Conservation (phyloP, 2,113 vertebrate genomes). For the Heterotilapia buettikoferi region DNA sequence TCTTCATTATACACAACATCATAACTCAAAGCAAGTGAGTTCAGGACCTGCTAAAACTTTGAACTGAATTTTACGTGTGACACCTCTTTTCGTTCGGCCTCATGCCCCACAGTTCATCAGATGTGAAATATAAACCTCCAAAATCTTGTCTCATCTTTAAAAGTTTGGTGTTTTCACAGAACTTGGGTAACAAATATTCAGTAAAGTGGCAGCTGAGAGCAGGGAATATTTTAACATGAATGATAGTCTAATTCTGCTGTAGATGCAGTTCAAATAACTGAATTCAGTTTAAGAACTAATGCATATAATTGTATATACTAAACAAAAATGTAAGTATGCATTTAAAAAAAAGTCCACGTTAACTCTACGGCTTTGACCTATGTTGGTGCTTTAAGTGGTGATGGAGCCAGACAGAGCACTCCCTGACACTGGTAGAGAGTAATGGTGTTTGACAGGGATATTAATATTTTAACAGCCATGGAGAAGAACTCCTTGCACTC, state of each 20-base stretch:
- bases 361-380: background rate
- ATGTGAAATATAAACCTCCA: background rate
- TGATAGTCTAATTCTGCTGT: background rate
- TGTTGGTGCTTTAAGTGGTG: slow-evolving; percentile 11
- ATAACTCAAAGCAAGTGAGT: background rate
- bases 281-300: background rate
- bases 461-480: slow-evolving; percentile 56
- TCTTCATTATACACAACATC: background rate
- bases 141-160: background rate
- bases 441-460: slow-evolving; percentile 51
- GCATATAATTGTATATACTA: background rate
- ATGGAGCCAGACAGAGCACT: slow-evolving; percentile 15
- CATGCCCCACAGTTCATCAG: background rate
- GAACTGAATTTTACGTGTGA: background rate
- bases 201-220: background rate
- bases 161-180: background rate
- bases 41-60: background rate
- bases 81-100: background rate
- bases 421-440: slow-evolving; percentile 31
- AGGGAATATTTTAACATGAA: background rate
- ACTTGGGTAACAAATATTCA: background rate
- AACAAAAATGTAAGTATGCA: background rate
- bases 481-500: slow-evolving; percentile 21
- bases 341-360: background rate
- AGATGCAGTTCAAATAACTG: background rate